Conservation (phyloP, 2,888 invertebrate genomes). For the Cinara cedri region DNA sequence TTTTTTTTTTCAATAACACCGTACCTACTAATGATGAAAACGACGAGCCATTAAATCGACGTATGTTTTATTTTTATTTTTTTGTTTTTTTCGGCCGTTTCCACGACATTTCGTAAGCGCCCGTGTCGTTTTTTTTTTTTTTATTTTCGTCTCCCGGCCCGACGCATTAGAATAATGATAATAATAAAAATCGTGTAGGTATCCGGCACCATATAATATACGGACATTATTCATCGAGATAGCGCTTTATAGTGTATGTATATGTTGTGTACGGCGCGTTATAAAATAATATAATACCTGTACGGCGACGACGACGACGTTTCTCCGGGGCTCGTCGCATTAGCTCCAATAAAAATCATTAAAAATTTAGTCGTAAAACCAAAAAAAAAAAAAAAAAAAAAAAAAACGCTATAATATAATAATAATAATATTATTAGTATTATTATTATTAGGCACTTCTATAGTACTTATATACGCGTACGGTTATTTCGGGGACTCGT, state of each 20-base stretch:
- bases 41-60: neutral
- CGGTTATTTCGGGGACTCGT: conserved; percentile 6
- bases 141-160: neutral
- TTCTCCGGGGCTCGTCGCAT: conserved; percentile 15
- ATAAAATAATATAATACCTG: conserved; percentile 13
- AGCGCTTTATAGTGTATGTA: neutral
- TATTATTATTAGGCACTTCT: no score
- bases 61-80: neutral
- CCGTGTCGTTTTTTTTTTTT: neutral
- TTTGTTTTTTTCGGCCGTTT: conserved; percentile 12
- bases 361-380: conserved; percentile 47
- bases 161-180: conserved; percentile 42
- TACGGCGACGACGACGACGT: neutral
- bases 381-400: conserved; percentile 46
- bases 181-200: neutral
- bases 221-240: conserved; percentile 43
- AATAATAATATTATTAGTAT: no score
- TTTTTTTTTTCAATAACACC: no score
- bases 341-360: conserved; percentile 48
- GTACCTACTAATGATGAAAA: neutral
- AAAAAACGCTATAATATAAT: no score
- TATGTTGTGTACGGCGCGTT: neutral
- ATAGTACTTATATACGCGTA: no score
- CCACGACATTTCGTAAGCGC: conserved; percentile 23
- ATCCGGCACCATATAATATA: no score